Evolutionary conservation across 2,113 vertebrate species (phyloP).

Genomic region (Colinus virginianus): DNA sequence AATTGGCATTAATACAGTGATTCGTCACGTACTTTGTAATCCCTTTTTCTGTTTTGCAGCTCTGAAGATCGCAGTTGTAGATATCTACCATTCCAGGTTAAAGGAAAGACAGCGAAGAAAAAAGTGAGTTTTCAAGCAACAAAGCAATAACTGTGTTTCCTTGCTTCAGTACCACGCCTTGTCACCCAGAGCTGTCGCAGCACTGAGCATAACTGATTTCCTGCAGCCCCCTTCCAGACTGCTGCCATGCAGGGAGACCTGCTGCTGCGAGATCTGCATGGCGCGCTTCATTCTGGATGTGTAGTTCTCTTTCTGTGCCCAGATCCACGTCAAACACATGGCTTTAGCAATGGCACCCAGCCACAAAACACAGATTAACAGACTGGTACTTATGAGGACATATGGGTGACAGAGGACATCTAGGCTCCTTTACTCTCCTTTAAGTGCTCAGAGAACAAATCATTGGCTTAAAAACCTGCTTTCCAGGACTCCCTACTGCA

Average conservation of each 20-base stretch:
- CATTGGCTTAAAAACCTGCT: neutral
- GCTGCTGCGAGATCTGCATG: neutral
- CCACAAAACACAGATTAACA: neutral
- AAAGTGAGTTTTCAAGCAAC: conserved; percentile 85
- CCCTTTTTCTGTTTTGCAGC: conserved; percentile 78
- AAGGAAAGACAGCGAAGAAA: conserved; percentile 96
- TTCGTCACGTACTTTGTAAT: neutral
- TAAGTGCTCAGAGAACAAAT: neutral
- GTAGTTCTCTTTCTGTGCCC: neutral
- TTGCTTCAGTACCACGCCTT: neutral
- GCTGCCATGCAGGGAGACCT: neutral
- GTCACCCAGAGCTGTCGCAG: neutral
- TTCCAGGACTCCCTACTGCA: neutral
- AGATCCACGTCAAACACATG: neutral
- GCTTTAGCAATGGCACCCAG: neutral
- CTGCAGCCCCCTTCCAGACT: neutral
- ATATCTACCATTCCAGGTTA: conserved; percentile 97
- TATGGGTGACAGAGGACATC: neutral
- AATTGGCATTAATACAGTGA: neutral
- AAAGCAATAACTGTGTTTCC: neutral
- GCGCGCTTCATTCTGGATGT: neutral
- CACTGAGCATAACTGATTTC: neutral
- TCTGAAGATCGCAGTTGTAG: conserved; percentile 96
- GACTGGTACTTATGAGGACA: neutral
- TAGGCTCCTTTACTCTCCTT: neutral